These are phyloP conservation scores for Rhynchomys soricoides DNA, from an alignment of 2,113 vertebrate species.

Conservation along the genomic window DNA sequence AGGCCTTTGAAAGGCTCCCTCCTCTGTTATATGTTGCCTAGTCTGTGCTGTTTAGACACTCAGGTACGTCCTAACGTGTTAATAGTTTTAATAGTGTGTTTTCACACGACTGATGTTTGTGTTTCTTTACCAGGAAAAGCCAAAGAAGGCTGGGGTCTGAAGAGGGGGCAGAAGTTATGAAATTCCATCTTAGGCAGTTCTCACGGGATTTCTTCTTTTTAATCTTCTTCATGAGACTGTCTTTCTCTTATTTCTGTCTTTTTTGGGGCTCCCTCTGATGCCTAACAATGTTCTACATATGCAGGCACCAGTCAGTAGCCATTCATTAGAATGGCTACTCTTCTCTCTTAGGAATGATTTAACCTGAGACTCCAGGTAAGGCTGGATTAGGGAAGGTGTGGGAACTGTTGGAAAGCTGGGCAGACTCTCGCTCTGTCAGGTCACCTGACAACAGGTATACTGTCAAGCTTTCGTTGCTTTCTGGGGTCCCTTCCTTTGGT, in stretches of 20 bases:
- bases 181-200: neutral
- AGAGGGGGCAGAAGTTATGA: neutral
- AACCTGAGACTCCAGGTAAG: neutral
- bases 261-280: neutral
- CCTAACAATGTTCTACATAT: neutral
- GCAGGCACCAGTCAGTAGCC: neutral
- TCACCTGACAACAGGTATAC: neutral
- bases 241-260: neutral
- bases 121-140: neutral
- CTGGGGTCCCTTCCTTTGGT: neutral
- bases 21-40: neutral
- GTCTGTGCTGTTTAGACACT: neutral
- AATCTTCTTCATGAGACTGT: neutral
- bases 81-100: conserved; percentile 15
- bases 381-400: neutral
- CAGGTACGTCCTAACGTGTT: neutral
- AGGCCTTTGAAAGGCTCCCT: neutral
- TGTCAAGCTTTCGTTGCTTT: neutral
- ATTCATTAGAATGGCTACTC: neutral
- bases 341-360: neutral
- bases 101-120: neutral
- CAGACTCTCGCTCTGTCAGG: neutral
- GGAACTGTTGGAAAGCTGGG: neutral
- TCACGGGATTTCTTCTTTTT: neutral
- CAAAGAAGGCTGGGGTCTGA: neutral